Base-by-base conservation (phyloP, 2,888 invertebrate species). In the Lordiphosa fenestrarum region DNA sequence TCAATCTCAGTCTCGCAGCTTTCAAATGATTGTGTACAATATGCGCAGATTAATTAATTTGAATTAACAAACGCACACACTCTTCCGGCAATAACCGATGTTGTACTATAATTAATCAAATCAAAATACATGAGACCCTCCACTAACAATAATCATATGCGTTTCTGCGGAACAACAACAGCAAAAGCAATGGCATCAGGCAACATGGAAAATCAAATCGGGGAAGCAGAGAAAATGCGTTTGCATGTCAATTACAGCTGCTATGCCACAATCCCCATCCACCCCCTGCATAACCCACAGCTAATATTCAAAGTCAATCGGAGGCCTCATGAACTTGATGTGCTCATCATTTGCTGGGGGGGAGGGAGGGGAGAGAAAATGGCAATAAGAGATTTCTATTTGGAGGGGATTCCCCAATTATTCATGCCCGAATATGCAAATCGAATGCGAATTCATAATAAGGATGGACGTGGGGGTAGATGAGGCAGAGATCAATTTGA, bases 291-390 rank as follows among this genome's bases (percentile, higher is more conserved):
- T 10, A 19, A 6, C 19, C 52, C 46, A 40, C 40, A 64, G 68
- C 78, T 78, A 82, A 78, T 78, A 82, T 78, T 82, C 82, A 78
- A 77, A 77, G 84, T 78, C 77, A 78, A 78, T 78, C 69, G 84
- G 59, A 51, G 51, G 71, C 51, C 80, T 77, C 74, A 77, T 77
- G 82, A 77, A 78, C 82, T 84, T 69, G 60, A 62, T 64, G 67
- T 65, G 73, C 59, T 30, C 30, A 30, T 30, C 48, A 36, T 36
- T 36, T 37, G 5, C 23, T 23, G 33, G 30, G 30, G n/a, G 6
- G 15, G n/a, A n/a, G n/a, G 19, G 30, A 9, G 21, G 10, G 21
- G 7, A 48, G 36, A 33, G 53, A 37, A 39, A 33, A 39, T 63
- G 60, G 71, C 50, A 56, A 50, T 52, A 66, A 49, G 51, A 70